Conservation (phyloP, 2,113 vertebrate species). For the Typhlomys cinereus region DNA sequence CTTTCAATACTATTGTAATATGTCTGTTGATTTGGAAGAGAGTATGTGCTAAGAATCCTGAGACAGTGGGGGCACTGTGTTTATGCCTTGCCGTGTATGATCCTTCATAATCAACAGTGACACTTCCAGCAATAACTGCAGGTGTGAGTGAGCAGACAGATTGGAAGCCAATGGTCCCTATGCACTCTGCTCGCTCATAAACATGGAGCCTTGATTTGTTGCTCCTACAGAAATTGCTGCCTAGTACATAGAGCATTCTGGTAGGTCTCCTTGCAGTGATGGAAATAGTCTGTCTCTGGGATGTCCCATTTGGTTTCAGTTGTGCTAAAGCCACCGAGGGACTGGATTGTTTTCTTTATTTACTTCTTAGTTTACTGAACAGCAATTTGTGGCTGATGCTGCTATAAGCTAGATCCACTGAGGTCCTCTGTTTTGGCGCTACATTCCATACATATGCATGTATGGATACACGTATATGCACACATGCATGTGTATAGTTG, state of each 20-base stretch:
- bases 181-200: not conserved
- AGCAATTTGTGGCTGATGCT: not conserved
- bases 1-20: conserved; percentile 31
- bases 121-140: conserved; percentile 24
- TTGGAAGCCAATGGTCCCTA: conserved; percentile 19
- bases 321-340: not conserved
- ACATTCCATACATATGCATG: not conserved
- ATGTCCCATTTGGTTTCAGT: not conserved
- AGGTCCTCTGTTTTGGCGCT: not conserved
- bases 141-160: conserved; percentile 42
- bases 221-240: not conserved
- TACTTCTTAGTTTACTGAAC: not conserved
- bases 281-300: not conserved
- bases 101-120: conserved; percentile 58
- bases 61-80: conserved; percentile 58
- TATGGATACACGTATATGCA: no score
- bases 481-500: not conserved
- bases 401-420: not conserved
- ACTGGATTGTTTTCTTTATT: not conserved
- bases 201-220: not conserved
- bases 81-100: conserved; percentile 45
- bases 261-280: not conserved
- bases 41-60: not conserved
- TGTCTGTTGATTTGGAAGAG: conserved; percentile 30
- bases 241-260: not conserved